These are phyloP conservation scores for Enteromius anoplus DNA, from an alignment of 2,797 vertebrate genomes.

Conservation along the genomic window DNA sequence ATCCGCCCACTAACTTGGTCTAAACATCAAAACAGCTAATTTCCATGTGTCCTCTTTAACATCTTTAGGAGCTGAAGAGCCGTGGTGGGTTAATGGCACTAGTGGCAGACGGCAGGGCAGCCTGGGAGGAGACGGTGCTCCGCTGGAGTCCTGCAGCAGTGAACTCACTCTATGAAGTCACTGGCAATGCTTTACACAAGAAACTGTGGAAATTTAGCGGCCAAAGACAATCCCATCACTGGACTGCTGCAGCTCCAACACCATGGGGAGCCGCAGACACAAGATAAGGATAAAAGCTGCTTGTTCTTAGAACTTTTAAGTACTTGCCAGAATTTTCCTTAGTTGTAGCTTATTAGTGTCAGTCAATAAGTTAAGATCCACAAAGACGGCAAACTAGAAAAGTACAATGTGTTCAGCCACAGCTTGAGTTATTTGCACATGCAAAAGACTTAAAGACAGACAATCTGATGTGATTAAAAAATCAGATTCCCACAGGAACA, in stretches of 20 bases:
- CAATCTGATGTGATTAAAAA: constrained; percentile 19
- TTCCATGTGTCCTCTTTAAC: constrained; percentile 3
- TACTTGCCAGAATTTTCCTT: constrained; percentile 64
- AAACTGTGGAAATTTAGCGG: constrained; percentile 61
- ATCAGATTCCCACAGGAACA: constrained; percentile 3
- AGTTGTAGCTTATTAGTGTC: constrained; percentile 64
- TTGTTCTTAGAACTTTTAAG: constrained; percentile 68
- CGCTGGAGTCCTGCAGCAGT: constrained; percentile 25
- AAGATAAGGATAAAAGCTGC: constrained; percentile 70
- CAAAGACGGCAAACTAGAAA: background rate
- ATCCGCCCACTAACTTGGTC: background rate
- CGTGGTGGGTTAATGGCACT: background rate
- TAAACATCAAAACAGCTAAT: background rate
- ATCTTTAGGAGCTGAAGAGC: constrained; percentile 19
- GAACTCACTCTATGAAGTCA: constrained; percentile 47
- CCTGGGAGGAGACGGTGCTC: constrained; percentile 34
- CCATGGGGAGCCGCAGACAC: constrained; percentile 64
- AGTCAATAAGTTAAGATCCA: constrained; percentile 52
- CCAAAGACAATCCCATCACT: constrained; percentile 60
- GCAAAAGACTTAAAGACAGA: constrained; percentile 1
- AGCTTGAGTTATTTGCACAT: background rate
- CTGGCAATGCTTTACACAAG: constrained; percentile 60
- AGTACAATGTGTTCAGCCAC: constrained; percentile 19
- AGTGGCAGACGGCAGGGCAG: constrained; percentile 26
- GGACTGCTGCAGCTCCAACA: constrained; percentile 65